Evolutionary conservation across 2,113 vertebrate genomes (phyloP).

Genomic region (Rhynchomys soricoides): DNA sequence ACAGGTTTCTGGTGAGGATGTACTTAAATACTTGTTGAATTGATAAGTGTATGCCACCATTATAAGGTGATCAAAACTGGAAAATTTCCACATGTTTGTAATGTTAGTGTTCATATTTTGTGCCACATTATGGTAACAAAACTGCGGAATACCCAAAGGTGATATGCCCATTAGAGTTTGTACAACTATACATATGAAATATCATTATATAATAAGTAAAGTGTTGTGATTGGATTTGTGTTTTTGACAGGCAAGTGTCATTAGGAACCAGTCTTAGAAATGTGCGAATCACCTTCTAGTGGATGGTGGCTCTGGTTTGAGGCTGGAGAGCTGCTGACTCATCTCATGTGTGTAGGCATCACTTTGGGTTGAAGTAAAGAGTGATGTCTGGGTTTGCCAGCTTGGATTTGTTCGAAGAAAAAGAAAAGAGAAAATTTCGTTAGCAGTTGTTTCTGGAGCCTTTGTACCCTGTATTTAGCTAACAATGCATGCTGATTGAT

Average conservation of each 20-base stretch:
- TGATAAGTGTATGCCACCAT: not conserved
- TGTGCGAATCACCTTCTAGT: not conserved
- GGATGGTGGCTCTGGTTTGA: not conserved
- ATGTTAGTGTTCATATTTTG: conserved; percentile 22
- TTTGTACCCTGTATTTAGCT: conserved; percentile 40
- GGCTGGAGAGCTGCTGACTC: not conserved
- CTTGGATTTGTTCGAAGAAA: not conserved
- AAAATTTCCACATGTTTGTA: not conserved
- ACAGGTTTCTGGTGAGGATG: conserved; percentile 2
- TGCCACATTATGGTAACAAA: conserved; percentile 41
- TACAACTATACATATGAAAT: conserved; percentile 15
- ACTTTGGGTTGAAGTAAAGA: conserved; percentile 7
- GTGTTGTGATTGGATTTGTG: not conserved
- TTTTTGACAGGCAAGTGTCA: not conserved
- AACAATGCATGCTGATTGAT: not conserved
- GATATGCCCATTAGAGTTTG: not conserved
- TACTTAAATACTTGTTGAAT: not conserved
- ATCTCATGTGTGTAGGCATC: not conserved
- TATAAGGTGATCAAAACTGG: conserved; percentile 11
- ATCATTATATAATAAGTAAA: conserved; percentile 29
- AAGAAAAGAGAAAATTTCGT: not conserved
- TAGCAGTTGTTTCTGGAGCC: not conserved
- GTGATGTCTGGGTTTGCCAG: not conserved
- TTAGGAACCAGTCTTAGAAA: not conserved
- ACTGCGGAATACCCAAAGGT: not conserved